These are phyloP conservation scores for Macrobrachium rosenbergii DNA, from an alignment of 1,140 invertebrate genomes.

Conservation along the genomic window DNA sequence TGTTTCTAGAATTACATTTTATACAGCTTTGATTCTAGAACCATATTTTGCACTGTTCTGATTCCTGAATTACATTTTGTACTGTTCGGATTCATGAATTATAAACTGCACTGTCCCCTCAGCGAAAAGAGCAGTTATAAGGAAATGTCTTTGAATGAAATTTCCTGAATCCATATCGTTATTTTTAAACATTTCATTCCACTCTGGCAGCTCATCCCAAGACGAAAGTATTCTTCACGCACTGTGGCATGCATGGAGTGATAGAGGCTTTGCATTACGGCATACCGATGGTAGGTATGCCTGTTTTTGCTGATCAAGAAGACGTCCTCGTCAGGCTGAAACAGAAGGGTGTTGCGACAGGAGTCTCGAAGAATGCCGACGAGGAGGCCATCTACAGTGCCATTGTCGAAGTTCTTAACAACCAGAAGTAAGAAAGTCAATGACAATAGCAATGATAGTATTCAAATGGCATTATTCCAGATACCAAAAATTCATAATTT, in stretches of 20 bases:
- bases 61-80: too few species aligned
- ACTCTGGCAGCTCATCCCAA: slow-evolving; percentile 67
- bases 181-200: not conserved
- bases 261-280: slow-evolving; percentile 72
- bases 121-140: too few species aligned
- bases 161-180: too few species aligned
- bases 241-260: slow-evolving; percentile 72
- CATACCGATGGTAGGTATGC: slow-evolving; percentile 72
- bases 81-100: too few species aligned
- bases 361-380: slow-evolving; percentile 67
- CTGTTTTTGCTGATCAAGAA: slow-evolving; percentile 70
- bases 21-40: too few species aligned
- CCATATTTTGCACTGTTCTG: too few species aligned
- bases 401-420: slow-evolving; percentile 66
- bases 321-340: slow-evolving; percentile 68
- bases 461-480: too few species aligned
- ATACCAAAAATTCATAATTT: too few species aligned
- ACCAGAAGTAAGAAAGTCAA: slow-evolving; percentile 65
- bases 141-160: too few species aligned
- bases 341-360: slow-evolving; percentile 69
- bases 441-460: not conserved
- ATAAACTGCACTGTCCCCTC: too few species aligned
- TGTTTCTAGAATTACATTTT: too few species aligned
- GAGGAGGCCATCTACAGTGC: slow-evolving; percentile 66
- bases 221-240: slow-evolving; percentile 68